These are phyloP conservation scores for Glaucopsyche alexis DNA, from an alignment of 2,888 invertebrate genomes.

Conservation along the genomic window DNA sequence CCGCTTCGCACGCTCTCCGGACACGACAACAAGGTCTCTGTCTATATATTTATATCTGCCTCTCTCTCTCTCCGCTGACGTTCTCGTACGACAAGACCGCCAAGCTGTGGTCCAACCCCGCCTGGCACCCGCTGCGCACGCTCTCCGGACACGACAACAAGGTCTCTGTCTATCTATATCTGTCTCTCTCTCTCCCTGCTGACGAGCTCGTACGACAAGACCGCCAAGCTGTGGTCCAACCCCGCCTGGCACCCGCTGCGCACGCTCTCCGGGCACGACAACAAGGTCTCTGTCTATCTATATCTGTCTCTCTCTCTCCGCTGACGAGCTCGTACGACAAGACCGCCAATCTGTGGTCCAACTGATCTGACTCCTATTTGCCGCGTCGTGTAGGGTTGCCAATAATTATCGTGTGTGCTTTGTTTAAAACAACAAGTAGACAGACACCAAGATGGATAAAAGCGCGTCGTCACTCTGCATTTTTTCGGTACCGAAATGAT, in stretches of 20 bases:
- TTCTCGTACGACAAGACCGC: conserved; percentile 95
- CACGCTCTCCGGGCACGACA: conserved; percentile 96
- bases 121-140: conserved; percentile 98
- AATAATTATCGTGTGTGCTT: too few species aligned
- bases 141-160: conserved; percentile 97
- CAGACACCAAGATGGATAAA: too few species aligned
- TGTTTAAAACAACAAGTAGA: too few species aligned
- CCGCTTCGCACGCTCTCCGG: too few species aligned
- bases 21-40: conserved; percentile 84
- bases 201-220: conserved; percentile 95
- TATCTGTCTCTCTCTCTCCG: neutral
- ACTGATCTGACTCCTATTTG: too few species aligned
- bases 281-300: conserved; percentile 78
- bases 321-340: conserved; percentile 84
- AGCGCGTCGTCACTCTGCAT: too few species aligned
- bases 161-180: conserved; percentile 47
- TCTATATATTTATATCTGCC: too few species aligned
- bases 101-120: conserved; percentile 97
- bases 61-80: conserved; percentile 82
- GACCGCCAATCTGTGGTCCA: conserved; percentile 96
- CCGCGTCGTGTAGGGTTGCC: too few species aligned
- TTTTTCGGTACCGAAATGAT: too few species aligned
- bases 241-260: conserved; percentile 98
- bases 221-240: conserved; percentile 96
- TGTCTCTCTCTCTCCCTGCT: conserved; percentile 81